phyloP scores from a whole-genome alignment of 2,888 invertebrate species.

The Hanleya hanleyi region DNA sequence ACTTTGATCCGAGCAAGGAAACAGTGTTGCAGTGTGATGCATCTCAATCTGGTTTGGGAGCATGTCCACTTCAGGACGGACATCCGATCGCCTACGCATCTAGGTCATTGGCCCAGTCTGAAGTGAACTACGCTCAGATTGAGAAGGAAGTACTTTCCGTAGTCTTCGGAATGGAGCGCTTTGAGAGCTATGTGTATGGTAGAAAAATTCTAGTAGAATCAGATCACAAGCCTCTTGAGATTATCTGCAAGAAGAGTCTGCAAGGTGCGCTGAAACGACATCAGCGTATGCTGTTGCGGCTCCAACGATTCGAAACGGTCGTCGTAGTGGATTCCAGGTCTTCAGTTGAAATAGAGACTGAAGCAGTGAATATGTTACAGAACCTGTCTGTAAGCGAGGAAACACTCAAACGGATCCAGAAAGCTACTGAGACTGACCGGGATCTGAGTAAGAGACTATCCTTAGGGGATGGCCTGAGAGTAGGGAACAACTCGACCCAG shows the following conservation, averaged over 20 bases:
- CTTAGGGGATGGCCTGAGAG: background rate
- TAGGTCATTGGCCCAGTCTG: slow-evolving; percentile 19
- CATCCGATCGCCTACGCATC: background rate
- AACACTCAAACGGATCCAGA: background rate
- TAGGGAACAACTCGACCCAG: background rate
- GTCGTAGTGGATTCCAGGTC: no score
- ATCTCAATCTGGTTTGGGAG: slow-evolving; percentile 27
- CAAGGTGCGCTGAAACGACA: slow-evolving; percentile 14
- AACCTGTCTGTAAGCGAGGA: no score
- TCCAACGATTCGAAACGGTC: no score
- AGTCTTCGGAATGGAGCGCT: background rate
- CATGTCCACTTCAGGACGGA: slow-evolving; percentile 10
- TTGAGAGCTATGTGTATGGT: slow-evolving; percentile 19
- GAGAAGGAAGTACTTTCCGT: background rate
- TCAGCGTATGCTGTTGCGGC: slow-evolving; percentile 23
- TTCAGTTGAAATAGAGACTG: no score
- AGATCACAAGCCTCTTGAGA: slow-evolving; percentile 33
- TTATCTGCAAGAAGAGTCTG: slow-evolving; percentile 19
- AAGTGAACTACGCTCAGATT: slow-evolving; percentile 27
- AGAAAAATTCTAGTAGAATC: slow-evolving; percentile 18
- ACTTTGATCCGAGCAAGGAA: slow-evolving; percentile 22
- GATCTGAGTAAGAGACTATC: background rate
- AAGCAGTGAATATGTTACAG: no score
- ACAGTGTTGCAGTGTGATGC: slow-evolving; percentile 29
- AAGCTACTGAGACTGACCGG: background rate